Evolutionary conservation across 2,797 vertebrate species (phyloP).

Genomic region (Tamandua tetradactyla): DNA sequence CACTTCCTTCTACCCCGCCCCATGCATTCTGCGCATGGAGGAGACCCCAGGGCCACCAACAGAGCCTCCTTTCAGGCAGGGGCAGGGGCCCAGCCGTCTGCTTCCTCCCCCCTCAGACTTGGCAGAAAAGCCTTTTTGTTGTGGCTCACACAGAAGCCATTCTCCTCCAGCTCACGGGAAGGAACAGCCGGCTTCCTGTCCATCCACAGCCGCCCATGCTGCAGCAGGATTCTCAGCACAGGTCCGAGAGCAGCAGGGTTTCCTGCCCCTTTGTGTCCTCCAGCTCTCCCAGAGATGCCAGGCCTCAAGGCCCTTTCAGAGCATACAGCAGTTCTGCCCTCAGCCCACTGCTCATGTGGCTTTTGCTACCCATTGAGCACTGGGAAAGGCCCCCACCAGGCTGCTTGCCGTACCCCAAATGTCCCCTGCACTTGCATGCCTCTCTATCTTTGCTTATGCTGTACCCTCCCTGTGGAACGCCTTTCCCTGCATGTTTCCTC

Average conservation of each 20-base stretch:
- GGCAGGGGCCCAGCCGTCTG: not conserved
- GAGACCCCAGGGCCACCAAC: conserved; percentile 52
- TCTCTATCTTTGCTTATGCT: not conserved
- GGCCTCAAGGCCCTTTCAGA: not conserved
- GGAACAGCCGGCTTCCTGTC: conserved; percentile 70
- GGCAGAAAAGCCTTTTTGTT: conserved; percentile 81
- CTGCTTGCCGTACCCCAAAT: not conserved
- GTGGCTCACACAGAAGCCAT: conserved; percentile 69
- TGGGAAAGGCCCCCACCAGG: not conserved
- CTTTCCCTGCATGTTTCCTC: not conserved
- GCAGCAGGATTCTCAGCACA: not conserved
- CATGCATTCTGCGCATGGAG: not conserved
- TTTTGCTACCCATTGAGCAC: not conserved
- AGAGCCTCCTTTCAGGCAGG: conserved; percentile 73
- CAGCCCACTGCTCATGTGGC: not conserved
- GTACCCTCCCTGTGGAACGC: not conserved
- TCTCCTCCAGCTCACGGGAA: conserved; percentile 56
- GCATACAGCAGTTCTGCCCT: not conserved
- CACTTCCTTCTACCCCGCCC: not conserved
- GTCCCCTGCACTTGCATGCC: not conserved
- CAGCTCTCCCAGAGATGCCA: not conserved
- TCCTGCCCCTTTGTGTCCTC: not conserved
- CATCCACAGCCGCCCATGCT: conserved; percentile 14
- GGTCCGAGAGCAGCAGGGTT: not conserved
- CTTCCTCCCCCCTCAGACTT: conserved; percentile 51